A percentile compares a stretch with the other conserved stretches of the same genome.
These are phyloP conservation scores for Odobenus rosmarus DNA, from an alignment of 2,113 vertebrate genomes.

Conservation along the genomic window DNA sequence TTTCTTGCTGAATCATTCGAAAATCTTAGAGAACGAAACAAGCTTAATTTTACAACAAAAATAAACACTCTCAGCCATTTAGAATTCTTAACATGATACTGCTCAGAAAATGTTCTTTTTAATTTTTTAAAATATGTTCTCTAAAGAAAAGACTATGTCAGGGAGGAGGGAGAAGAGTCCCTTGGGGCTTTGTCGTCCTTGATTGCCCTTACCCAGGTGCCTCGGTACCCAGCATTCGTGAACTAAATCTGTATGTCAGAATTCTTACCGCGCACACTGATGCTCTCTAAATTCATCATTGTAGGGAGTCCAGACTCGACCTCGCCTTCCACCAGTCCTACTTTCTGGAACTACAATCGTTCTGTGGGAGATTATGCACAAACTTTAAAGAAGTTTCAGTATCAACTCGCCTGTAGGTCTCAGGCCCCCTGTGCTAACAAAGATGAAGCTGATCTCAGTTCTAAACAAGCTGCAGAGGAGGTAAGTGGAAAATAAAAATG, in stretches of 20 bases:
- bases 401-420: conserved; percentile 95
- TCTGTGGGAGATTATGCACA: conserved; percentile 94
- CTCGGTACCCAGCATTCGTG: neutral
- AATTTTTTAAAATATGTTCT: neutral
- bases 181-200: neutral
- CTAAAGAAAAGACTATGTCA: neutral
- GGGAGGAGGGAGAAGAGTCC: neutral
- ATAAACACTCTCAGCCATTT: neutral
- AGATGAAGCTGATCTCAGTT: conserved; percentile 95
- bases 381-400: conserved; percentile 95
- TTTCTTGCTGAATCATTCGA: conserved; percentile 20
- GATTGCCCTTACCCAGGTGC: neutral
- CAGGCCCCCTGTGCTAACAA: conserved; percentile 96
- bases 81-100: neutral
- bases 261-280: neutral
- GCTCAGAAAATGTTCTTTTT: conserved; percentile 2
- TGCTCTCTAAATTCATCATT: neutral
- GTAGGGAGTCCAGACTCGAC: conserved; percentile 94
- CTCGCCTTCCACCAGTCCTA: conserved; percentile 93
- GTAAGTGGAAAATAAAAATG: conserved; percentile 78
- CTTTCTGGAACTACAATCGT: conserved; percentile 96
- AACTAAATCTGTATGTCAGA: neutral
- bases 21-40: conserved; percentile 27
- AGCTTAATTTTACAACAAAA: conserved; percentile 30
- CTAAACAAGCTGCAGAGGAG: conserved; percentile 97